phyloP scores from a whole-genome alignment of 2,888 invertebrate genomes.

The Eristalinus sepulchralis region DNA sequence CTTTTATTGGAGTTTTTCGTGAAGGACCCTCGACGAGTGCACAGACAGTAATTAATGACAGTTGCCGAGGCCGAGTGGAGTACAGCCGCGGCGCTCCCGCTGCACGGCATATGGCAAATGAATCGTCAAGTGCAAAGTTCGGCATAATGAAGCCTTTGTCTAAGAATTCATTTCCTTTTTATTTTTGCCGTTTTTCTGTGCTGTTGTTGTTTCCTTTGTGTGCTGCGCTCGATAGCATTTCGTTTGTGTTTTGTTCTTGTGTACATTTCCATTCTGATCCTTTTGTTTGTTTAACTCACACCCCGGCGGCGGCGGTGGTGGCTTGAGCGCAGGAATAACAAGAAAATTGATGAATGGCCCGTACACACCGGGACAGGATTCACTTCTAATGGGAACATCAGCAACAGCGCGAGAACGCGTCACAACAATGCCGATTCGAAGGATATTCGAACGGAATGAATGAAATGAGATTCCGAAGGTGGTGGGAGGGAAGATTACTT shows the following conservation, averaged over 20 bases:
- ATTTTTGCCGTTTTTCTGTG: conserved; percentile 55
- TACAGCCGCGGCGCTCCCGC: conserved; percentile 25
- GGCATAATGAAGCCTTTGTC: conserved; percentile 69
- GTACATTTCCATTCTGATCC: conserved; percentile 75
- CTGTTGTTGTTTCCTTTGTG: conserved; percentile 47
- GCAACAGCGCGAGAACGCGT: conserved; percentile 56
- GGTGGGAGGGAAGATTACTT: conserved; percentile 57
- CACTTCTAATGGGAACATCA: conserved; percentile 56
- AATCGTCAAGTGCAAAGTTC: conserved; percentile 72
- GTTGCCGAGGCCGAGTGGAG: conserved; percentile 76
- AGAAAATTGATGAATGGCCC: conserved; percentile 51
- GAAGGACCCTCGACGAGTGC: conserved; percentile 60
- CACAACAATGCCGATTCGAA: conserved; percentile 45
- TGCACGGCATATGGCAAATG: conserved; percentile 65
- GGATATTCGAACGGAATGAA: not conserved
- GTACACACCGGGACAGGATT: conserved; percentile 18
- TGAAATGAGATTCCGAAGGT: not conserved
- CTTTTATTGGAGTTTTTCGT: conserved; percentile 32
- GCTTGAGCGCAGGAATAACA: conserved; percentile 48
- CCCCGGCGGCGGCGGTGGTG: not conserved
- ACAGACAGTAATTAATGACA: conserved; percentile 81
- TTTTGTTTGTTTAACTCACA: conserved; percentile 25
- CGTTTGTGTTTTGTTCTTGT: conserved; percentile 71
- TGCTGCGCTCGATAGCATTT: conserved; percentile 26
- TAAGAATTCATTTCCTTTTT: conserved; percentile 75